These are phyloP conservation scores for Tyria jacobaeae DNA, from an alignment of 2,888 invertebrate genomes.

Conservation along the genomic window DNA sequence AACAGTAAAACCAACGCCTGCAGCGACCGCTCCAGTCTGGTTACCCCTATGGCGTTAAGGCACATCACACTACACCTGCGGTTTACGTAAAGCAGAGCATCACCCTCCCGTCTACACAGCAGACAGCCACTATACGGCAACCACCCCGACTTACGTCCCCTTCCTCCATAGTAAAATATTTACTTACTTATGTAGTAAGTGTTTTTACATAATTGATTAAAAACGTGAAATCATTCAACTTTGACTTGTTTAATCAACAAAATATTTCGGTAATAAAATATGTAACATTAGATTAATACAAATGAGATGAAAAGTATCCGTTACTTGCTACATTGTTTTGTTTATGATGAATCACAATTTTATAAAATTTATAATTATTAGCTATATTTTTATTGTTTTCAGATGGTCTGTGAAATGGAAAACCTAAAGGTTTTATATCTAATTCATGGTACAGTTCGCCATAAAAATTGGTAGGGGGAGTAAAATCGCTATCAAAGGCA, in stretches of 20 bases:
- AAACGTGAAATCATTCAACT: neutral
- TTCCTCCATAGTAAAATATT: no score
- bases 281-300: slow-evolving; percentile 52
- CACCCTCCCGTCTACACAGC: no score
- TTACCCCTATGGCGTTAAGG: no score
- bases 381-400: slow-evolving; percentile 51
- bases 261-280: neutral
- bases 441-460: slow-evolving; percentile 54
- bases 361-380: slow-evolving; percentile 73
- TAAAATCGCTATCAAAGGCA: slow-evolving; percentile 42
- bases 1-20: no score
- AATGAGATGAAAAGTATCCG: slow-evolving; percentile 66
- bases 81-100: no score
- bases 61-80: no score
- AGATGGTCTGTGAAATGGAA: slow-evolving; percentile 75
- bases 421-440: slow-evolving; percentile 73
- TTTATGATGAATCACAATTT: slow-evolving; percentile 71
- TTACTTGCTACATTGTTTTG: slow-evolving; percentile 50
- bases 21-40: no score
- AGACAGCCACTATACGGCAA: no score
- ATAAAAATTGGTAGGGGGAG: slow-evolving; percentile 53
- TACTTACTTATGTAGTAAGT: no score
- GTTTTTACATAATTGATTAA: no score
- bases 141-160: no score
- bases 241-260: neutral